Percentiles rank a stretch among this genome's conserved stretches.
Evolutionary conservation across 2,797 vertebrate genomes (phyloP).

Genomic region (Coreius guichenoti): DNA sequence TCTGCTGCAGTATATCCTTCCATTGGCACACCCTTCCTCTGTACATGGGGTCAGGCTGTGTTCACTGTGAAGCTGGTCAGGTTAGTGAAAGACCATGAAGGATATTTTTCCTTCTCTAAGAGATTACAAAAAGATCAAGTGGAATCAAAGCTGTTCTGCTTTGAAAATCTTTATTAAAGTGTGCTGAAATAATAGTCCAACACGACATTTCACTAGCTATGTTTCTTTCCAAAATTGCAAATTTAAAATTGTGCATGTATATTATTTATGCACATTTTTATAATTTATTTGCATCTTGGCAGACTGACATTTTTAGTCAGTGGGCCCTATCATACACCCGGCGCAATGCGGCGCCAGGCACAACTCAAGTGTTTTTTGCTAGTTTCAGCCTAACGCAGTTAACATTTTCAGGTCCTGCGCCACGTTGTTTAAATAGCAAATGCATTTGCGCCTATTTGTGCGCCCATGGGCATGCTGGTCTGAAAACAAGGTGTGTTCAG

Average conservation of each 20-base stretch:
- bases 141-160: conserved; percentile 29
- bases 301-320: too few relatives aligned
- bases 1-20: conserved; percentile 53
- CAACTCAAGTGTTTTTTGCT: too few relatives aligned
- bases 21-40: conserved; percentile 65
- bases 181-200: background rate
- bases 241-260: background rate
- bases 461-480: too few relatives aligned
- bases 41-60: conserved; percentile 55
- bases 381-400: background rate
- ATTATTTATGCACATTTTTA: too few relatives aligned
- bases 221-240: background rate
- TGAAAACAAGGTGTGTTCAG: too few relatives aligned
- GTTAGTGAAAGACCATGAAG: conserved; percentile 59
- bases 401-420: too few relatives aligned
- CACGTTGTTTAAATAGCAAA: too few relatives aligned
- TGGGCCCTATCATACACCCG: too few relatives aligned
- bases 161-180: conserved; percentile 9
- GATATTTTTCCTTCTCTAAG: conserved; percentile 18
- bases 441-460: too few relatives aligned
- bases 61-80: conserved; percentile 63
- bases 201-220: background rate
- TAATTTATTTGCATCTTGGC: background rate
- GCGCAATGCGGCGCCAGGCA: too few relatives aligned
- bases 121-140: conserved; percentile 31